Conservation (phyloP, 2,113 vertebrate species). For the Taurulus bubalis region DNA sequence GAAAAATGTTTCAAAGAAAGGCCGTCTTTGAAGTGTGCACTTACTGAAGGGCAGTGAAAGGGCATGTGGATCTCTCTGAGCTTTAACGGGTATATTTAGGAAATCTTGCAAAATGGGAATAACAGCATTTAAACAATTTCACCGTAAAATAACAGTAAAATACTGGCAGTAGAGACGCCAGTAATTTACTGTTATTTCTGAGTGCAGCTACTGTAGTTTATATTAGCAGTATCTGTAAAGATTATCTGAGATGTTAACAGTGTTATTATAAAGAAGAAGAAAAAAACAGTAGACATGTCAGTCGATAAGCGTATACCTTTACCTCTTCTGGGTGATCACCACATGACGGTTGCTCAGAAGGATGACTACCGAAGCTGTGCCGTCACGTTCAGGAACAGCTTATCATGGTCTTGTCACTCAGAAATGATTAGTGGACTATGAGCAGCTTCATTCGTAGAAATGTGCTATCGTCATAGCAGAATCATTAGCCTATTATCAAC, state of each 20-base stretch:
- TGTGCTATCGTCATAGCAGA: background rate
- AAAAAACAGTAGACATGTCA: background rate
- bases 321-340: background rate
- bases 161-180: background rate
- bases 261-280: background rate
- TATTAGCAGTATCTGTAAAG: background rate
- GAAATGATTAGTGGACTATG: background rate
- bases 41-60: constrained; percentile 37
- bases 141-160: background rate
- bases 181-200: background rate
- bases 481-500: background rate
- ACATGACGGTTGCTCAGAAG: background rate
- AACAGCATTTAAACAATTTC: background rate
- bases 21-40: constrained; percentile 42
- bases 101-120: constrained; percentile 9
- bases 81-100: background rate
- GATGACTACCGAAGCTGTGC: background rate
- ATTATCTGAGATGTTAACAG: background rate
- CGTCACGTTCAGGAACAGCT: background rate
- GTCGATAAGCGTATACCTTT: background rate
- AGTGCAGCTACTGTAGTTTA: background rate
- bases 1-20: constrained; percentile 13
- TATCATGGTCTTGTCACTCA: background rate
- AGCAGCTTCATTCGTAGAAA: background rate
- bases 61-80: constrained; percentile 12